These are phyloP conservation scores for Tachystola acroxantha DNA, from an alignment of 2,888 invertebrate genomes.

Conservation along the genomic window DNA sequence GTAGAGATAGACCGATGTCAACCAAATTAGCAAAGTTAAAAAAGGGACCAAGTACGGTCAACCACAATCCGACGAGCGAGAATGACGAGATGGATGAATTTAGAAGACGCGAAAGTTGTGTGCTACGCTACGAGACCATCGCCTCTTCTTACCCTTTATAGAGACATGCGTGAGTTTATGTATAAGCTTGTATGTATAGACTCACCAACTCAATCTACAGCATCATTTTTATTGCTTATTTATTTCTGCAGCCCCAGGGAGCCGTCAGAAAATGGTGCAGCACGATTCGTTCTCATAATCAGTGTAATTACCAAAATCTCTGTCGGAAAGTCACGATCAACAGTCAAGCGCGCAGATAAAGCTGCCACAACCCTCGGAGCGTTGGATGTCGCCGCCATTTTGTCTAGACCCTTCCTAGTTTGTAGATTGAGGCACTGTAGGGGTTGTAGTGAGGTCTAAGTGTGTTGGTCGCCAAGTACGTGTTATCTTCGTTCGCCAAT, in stretches of 20 bases:
- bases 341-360: conserved; percentile 68
- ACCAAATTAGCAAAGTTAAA: too few relatives aligned
- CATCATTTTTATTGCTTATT: conserved; percentile 18
- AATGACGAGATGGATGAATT: too few relatives aligned
- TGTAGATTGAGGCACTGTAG: conserved; percentile 2
- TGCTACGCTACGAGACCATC: too few relatives aligned
- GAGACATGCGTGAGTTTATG: too few relatives aligned
- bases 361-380: conserved; percentile 60
- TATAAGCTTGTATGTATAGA: too few relatives aligned
- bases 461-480: conserved; percentile 50
- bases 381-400: conserved; percentile 39
- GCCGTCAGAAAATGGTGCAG: conserved; percentile 26
- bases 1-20: too few relatives aligned
- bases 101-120: too few relatives aligned
- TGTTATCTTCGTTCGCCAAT: conserved; percentile 73
- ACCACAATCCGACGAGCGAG: too few relatives aligned
- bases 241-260: conserved; percentile 22
- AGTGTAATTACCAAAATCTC: conserved; percentile 72
- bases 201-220: not conserved
- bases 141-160: too few relatives aligned
- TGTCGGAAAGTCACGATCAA: conserved; percentile 72
- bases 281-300: conserved; percentile 64
- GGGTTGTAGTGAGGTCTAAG: conserved; percentile 26
- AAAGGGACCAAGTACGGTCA: too few relatives aligned
- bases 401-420: conserved; percentile 27